Evolutionary conservation across 92 coral and sea anemone species (phyloP).

Genomic region (Palythoa grandiflora): DNA sequence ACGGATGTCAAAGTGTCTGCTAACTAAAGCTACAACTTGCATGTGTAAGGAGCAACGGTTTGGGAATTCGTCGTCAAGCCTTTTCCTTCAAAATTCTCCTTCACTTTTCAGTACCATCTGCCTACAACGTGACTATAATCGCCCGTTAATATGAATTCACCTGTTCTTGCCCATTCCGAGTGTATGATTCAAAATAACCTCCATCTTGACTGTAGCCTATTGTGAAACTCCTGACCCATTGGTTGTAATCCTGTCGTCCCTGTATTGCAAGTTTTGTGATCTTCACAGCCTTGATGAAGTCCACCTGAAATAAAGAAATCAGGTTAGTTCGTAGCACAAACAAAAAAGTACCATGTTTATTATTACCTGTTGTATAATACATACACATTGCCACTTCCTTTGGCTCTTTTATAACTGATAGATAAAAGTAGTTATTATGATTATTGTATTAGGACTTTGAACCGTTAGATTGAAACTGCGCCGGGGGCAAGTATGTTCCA

Average conservation of each 20-base stretch:
- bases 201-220: slow-evolving; percentile 36
- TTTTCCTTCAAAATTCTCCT: too few species aligned
- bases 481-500: too few species aligned
- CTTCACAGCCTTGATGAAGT: slow-evolving; percentile 32
- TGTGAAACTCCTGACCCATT: slow-evolving; percentile 26
- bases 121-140: too few species aligned
- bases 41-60: too few species aligned
- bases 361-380: neutral
- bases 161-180: slow-evolving; percentile 26
- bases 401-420: neutral
- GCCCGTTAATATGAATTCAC: neutral
- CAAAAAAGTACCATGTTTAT: neutral
- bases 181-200: slow-evolving; percentile 34
- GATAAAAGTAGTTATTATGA: too few species aligned
- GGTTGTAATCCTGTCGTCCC: slow-evolving; percentile 38
- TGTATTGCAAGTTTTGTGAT: slow-evolving; percentile 34
- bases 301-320: slow-evolving; percentile 9
- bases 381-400: neutral
- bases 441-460: too few species aligned
- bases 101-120: too few species aligned
- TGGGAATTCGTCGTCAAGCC: too few species aligned
- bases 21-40: too few species aligned
- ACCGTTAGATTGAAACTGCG: too few species aligned
- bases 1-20: too few species aligned
- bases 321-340: neutral